Evolutionary conservation across 2,113 vertebrate species (phyloP), one percentile per base, ranked within the genome.

Genomic region (Aramus guarauna): DNA sequence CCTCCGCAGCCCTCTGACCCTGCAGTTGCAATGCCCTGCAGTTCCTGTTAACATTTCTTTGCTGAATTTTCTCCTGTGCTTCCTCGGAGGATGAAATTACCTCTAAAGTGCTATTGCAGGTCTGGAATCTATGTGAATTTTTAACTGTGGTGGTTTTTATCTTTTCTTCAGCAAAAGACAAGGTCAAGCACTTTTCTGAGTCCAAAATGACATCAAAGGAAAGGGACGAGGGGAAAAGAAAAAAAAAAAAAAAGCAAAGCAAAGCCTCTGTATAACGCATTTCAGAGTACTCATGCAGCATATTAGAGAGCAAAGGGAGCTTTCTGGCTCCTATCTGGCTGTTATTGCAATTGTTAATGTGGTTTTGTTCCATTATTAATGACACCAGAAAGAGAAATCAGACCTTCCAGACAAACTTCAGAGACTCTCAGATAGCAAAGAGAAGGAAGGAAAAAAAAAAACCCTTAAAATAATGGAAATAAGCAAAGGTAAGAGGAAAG

Each of bases 341-440:
- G 81, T 85, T 85, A 59, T 20, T 96, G 74, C 84, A 85, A 71
- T 71, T 71, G 50, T 82, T 97, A 97, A 97, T 96, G 96, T 88
- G 74, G 71, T 96, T 96, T 92, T 90, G 41, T 95, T 97, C 78
- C 67, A 97, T 96, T 97, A 97, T 97, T 97, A 97, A 97, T 97
- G 92, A 88, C 81, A 92, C 22, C 45, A 96, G 87, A 58, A 97
- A 67, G 81, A 94, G 58, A 90, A 94, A 95, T 82, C 53, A 66
- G 48, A 41, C 80, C 50, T 83, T 94, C 77, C 77, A 90, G 62
- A 74, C 74, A 85, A 94, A 87, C 73, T 18, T 85, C 48, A 90
- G 48, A 95, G 71, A 96, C n/a, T 96, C 91, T 93, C 72, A 32
- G 45, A 47, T 74, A 24, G 85, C 81, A 41, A 66, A 41, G 59